Evolutionary conservation across 1,140 invertebrate genomes (phyloP), one percentile per base, ranked within the genome.

Genomic region (Copidosoma floridanum): DNA sequence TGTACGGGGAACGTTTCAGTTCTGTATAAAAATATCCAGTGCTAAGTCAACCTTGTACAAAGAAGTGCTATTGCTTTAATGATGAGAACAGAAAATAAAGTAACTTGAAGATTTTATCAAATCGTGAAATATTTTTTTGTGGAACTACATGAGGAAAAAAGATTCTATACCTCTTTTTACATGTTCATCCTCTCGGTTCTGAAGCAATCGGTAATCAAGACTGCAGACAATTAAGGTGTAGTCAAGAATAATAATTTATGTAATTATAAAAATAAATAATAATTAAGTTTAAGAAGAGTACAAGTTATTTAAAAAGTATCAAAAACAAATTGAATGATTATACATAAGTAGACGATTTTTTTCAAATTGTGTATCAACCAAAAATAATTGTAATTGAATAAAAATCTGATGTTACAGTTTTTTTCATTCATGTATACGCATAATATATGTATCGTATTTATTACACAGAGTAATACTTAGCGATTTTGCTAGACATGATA

Each of bases 181-280:
- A 48, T 43, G 41, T 56, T 20, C 1, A 52, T 52, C n/a, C n/a
- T 38, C 21, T 46, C 40, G 10, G 53, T 57, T 32, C 24, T 18
- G 8, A 55, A 37, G 4, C 18, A 54, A 64, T 43, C 18, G 55
- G 57, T 43, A 56, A 52, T 57, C 7, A 64, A 64, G 63, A 56
- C 63, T 64, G 63, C 46, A 60, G 37, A 60, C 18, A 47, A 41
- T 54, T 58, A 43, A 60, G 10, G 38, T 52, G 12, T 52, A 59
- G 10, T 27, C n/a, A 23, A 50, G 12, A 50, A 38, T 27, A 43
- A 32, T 44, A 43, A 52, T 59, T 32, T 18, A 35, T 51, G 24
- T 35, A 37, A 43, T n/a, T n/a, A n/a, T 7, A 29, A 18, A 29
- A 6, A 3, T 16, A 12, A 16, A 10, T 56, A 47, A 23, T 32